Conservation (phyloP, 2,113 vertebrate genomes). For the Tupaia tana region DNA sequence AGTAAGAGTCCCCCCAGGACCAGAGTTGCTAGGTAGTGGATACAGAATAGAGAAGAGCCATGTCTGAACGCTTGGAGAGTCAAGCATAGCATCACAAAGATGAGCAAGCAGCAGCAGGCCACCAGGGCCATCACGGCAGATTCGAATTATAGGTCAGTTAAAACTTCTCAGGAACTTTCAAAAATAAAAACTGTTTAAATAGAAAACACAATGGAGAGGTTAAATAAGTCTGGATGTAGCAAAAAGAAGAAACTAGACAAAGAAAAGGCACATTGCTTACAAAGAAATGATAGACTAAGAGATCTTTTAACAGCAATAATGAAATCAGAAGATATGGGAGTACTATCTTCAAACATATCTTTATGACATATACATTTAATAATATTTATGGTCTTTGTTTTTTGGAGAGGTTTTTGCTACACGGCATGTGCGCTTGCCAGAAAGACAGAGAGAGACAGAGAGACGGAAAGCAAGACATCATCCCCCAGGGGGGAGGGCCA, state of each 20-base stretch:
- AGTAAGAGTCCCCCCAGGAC: neutral
- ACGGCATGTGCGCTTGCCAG: too few species aligned
- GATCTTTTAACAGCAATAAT: neutral
- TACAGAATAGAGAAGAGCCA: neutral
- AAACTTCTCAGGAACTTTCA: neutral
- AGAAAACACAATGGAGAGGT: neutral
- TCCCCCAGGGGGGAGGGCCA: too few species aligned
- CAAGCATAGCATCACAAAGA: neutral
- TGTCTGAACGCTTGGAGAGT: neutral
- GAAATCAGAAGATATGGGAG: conserved; percentile 27
- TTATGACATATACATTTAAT: neutral
- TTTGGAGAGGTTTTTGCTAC: too few species aligned
- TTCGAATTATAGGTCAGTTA: neutral
- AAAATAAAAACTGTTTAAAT: conserved; percentile 46
- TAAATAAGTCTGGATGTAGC: neutral
- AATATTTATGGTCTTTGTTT: neutral
- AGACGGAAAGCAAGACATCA: too few species aligned
- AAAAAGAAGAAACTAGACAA: conserved; percentile 20
- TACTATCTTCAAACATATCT: neutral
- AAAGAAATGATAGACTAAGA: neutral
- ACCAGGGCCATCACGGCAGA: neutral
- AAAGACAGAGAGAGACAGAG: too few species aligned
- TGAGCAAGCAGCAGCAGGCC: neutral
- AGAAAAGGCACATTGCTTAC: neutral
- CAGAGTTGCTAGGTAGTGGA: neutral